Evolutionary conservation across 2,888 invertebrate genomes (phyloP).

Genomic region (Plebejus argus): DNA sequence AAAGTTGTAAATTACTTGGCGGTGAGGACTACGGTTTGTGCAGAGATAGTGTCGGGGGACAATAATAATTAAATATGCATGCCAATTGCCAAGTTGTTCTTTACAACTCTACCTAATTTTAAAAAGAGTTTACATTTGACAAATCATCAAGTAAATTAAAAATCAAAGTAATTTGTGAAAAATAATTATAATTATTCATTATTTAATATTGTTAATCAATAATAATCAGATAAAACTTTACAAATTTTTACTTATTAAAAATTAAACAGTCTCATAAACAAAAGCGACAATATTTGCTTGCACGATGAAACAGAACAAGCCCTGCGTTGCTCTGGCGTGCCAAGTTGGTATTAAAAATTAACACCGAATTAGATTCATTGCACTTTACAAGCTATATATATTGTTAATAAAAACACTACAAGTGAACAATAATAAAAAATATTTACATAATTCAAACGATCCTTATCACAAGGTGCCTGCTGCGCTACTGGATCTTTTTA

Average conservation of each 20-base stretch:
- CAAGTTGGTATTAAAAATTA: slow-evolving; percentile 36
- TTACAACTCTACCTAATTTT: not conserved
- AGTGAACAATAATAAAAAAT: too few species aligned
- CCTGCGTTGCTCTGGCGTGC: slow-evolving; percentile 34
- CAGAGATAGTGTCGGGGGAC: not conserved
- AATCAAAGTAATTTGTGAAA: not conserved
- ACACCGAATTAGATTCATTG: not conserved
- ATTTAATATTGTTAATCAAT: too few species aligned
- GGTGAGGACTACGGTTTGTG: not conserved
- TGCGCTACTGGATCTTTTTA: too few species aligned
- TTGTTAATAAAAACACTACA: too few species aligned
- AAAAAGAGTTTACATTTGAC: not conserved
- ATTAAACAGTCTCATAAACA: not conserved
- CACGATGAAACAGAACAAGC: slow-evolving; percentile 42
- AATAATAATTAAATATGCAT: not conserved
- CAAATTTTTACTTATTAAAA: not conserved
- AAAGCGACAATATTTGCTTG: slow-evolving; percentile 7
- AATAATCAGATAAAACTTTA: not conserved
- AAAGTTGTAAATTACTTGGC: not conserved
- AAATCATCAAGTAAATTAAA: not conserved
- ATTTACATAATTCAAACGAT: too few species aligned
- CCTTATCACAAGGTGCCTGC: too few species aligned
- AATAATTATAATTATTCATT: not conserved
- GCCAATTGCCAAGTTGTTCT: not conserved
- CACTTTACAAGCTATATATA: too few species aligned